phyloP scores from a whole-genome alignment of 2,888 invertebrate genomes.

The Cataglyphis albicans region DNA sequence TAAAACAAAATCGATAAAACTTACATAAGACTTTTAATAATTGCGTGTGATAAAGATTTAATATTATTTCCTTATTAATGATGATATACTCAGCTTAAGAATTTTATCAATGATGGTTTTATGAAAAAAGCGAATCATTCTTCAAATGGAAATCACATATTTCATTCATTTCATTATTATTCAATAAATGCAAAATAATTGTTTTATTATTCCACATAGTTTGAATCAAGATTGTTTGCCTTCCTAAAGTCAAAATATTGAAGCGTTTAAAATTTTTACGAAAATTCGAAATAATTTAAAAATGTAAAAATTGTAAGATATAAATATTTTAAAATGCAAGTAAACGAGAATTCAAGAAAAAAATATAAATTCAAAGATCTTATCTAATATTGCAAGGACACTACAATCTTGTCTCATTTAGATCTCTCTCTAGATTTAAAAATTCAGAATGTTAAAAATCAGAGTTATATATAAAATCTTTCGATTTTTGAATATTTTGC shows the following conservation, averaged over 20 bases:
- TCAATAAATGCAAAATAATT: not conserved
- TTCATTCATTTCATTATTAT: not conserved
- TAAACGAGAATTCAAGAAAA: not conserved
- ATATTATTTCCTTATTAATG: not conserved
- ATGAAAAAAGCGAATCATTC: constrained; percentile 2
- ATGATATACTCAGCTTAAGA: not conserved
- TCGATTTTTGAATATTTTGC: not conserved
- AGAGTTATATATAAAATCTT: not conserved
- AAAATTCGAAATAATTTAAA: not conserved
- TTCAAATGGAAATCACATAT: not conserved
- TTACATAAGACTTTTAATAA: not conserved
- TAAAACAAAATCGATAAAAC: not conserved
- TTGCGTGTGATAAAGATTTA: not conserved
- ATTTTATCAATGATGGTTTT: constrained; percentile 20
- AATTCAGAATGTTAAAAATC: not conserved
- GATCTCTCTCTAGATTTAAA: not conserved
- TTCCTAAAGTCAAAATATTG: not conserved
- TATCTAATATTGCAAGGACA: not conserved
- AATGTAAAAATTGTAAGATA: not conserved
- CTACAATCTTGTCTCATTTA: not conserved
- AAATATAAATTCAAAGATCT: not conserved
- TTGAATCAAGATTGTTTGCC: not conserved
- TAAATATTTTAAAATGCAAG: not conserved
- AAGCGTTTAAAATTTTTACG: not conserved
- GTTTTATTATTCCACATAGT: not conserved